Evolutionary conservation across 2,888 invertebrate genomes (phyloP).

Genomic region (Tipula lateralis): DNA sequence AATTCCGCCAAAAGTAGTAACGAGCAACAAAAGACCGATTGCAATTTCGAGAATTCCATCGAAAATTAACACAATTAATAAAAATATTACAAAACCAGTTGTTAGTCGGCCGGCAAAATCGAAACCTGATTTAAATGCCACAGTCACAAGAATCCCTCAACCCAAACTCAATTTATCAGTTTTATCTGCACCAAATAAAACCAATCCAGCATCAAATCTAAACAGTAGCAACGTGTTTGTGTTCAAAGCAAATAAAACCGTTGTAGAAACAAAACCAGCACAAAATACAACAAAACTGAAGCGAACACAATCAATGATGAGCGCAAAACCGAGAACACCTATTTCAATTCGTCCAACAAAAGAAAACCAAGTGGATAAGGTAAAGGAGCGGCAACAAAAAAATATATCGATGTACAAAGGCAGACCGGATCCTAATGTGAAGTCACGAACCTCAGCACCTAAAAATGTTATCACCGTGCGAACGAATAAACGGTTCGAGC

Average conservation of each 20-base stretch:
- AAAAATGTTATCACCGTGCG: conserved; percentile 58
- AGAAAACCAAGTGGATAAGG: conserved; percentile 36
- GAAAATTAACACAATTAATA: not conserved
- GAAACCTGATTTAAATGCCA: not conserved
- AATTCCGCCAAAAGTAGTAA: not conserved
- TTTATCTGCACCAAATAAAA: not conserved
- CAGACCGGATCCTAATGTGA: conserved; percentile 34
- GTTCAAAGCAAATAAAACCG: not conserved
- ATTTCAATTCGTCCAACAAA: conserved; percentile 35
- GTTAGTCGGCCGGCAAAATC: not conserved
- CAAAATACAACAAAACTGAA: not conserved
- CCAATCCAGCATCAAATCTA: not conserved
- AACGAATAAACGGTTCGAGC: conserved; percentile 65
- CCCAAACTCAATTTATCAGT: not conserved
- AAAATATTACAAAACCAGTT: not conserved
- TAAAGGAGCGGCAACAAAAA: conserved; percentile 40
- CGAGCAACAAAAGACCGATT: not conserved
- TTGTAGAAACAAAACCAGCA: too few relatives aligned
- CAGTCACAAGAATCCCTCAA: not conserved
- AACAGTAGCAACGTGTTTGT: not conserved
- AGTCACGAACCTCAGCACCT: conserved; percentile 36
- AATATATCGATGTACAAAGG: conserved; percentile 45
- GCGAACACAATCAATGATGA: not conserved
- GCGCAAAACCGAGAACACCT: conserved; percentile 29
- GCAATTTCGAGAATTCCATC: not conserved